Conservation (phyloP, 1,140 invertebrate species). For the Archivesica marissinica region DNA sequence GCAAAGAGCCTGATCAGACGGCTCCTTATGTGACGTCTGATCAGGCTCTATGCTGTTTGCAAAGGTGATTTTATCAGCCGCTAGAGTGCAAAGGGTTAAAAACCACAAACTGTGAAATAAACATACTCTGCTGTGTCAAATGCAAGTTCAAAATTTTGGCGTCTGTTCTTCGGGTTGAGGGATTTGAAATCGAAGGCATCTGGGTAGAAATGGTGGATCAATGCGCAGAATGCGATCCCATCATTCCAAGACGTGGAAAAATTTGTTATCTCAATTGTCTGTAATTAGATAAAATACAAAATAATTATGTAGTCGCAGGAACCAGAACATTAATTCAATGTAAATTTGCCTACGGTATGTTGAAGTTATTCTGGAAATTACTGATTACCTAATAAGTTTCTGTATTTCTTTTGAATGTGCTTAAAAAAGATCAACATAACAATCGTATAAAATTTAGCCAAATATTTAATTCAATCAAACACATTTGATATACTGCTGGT, state of each 20-base stretch:
- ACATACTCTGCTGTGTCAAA: constrained; percentile 97
- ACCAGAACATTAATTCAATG: not conserved
- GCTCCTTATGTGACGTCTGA: too few relatives aligned
- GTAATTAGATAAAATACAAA: constrained; percentile 56
- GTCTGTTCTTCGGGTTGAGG: constrained; percentile 93
- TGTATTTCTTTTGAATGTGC: too few relatives aligned
- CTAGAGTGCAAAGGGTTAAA: not conserved
- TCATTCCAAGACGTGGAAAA: constrained; percentile 97
- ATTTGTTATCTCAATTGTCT: constrained; percentile 96
- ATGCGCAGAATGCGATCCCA: constrained; percentile 94
- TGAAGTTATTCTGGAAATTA: too few relatives aligned
- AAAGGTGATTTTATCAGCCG: too few relatives aligned
- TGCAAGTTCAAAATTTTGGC: constrained; percentile 97
- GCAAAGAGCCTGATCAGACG: too few relatives aligned
- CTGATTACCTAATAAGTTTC: too few relatives aligned
- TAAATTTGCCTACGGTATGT: too few relatives aligned
- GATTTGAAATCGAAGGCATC: constrained; percentile 96
- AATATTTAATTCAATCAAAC: too few relatives aligned
- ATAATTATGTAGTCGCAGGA: not conserved
- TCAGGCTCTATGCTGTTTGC: too few relatives aligned
- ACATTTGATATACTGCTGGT: too few relatives aligned
- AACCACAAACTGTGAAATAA: not conserved
- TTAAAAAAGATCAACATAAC: too few relatives aligned
- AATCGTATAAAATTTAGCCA: too few relatives aligned
- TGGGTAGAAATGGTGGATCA: constrained; percentile 94